phyloP scores from a whole-genome alignment of 2,888 invertebrate species.

The Allolobophora icterica region DNA sequence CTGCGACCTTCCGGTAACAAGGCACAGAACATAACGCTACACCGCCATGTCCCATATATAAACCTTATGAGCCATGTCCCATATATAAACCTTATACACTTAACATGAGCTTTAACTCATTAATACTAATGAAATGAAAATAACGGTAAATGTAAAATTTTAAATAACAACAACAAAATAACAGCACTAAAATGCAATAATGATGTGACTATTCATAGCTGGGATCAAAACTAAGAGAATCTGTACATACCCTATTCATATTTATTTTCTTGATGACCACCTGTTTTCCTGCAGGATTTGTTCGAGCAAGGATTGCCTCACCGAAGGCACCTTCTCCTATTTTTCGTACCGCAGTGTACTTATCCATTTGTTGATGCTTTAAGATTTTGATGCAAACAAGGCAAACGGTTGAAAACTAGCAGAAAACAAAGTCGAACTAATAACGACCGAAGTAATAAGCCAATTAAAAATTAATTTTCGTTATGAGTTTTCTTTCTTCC shows the following conservation, averaged over 20 bases:
- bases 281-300: conserved; percentile 20
- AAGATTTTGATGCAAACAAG: not conserved
- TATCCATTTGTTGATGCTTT: conserved; percentile 18
- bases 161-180: too few species aligned
- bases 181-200: too few species aligned
- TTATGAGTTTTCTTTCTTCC: not conserved
- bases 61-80: too few species aligned
- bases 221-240: not conserved
- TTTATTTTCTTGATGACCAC: conserved; percentile 40
- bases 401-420: not conserved
- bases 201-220: too few species aligned
- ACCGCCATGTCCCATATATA: too few species aligned
- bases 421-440: not conserved
- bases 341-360: conserved; percentile 18
- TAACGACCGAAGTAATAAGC: not conserved
- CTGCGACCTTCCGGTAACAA: too few species aligned
- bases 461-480: not conserved
- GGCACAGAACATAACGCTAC: too few species aligned
- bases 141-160: too few species aligned
- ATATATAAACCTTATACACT: too few species aligned
- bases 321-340: conserved; percentile 39
- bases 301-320: conserved; percentile 33
- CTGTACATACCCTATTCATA: conserved; percentile 31
- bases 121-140: too few species aligned
- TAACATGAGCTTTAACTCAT: too few species aligned